Evolutionary conservation across 2,113 vertebrate genomes (phyloP).

Genomic region (Lates calcarifer): DNA sequence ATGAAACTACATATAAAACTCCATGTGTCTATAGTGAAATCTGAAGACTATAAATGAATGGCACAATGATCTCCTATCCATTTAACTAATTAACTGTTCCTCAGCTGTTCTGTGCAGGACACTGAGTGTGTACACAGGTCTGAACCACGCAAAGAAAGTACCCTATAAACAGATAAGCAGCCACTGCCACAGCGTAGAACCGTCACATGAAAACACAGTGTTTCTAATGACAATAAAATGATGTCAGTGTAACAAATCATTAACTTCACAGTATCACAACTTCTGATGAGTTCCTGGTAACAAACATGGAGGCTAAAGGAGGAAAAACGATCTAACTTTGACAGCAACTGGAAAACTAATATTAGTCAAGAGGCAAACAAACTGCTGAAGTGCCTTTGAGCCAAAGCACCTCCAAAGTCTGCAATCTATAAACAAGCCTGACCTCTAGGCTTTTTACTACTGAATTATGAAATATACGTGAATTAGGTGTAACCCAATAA

Average conservation of each 20-base stretch:
- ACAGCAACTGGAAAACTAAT: neutral
- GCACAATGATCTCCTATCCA: neutral
- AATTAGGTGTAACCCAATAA: neutral
- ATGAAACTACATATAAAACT: neutral
- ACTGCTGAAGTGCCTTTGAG: neutral
- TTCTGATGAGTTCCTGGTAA: conserved; percentile 43
- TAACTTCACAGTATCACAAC: conserved; percentile 74
- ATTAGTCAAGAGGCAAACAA: neutral
- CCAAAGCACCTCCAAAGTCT: neutral
- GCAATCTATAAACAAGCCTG: neutral
- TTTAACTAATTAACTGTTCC: neutral
- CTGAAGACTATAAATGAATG: neutral
- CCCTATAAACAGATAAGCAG: neutral
- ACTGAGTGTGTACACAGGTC: conserved; percentile 10
- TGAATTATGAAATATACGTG: neutral
- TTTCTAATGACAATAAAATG: neutral
- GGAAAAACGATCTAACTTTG: neutral
- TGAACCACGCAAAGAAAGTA: neutral
- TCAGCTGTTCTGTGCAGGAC: neutral
- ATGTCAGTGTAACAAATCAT: neutral
- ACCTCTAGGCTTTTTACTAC: neutral
- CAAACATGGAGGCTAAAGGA: conserved; percentile 23
- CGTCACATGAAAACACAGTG: conserved; percentile 27
- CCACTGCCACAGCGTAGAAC: conserved; percentile 7
- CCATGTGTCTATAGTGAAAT: neutral